A percentile compares a stretch with the other conserved stretches of the same genome.
Conservation (phyloP, 2,888 invertebrate species). For the Callyntrura sp. region DNA sequence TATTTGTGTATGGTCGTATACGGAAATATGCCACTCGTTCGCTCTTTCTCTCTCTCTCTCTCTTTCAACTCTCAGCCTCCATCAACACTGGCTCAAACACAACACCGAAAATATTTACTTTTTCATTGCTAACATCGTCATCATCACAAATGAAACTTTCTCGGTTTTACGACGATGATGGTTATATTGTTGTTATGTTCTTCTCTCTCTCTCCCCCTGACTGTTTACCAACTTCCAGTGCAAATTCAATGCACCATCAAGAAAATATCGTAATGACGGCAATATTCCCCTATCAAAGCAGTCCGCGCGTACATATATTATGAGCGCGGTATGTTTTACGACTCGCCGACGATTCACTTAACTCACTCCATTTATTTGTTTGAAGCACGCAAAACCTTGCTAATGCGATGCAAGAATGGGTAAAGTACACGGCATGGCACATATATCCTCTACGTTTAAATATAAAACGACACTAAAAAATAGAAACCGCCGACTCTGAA, state of each 20-base stretch:
- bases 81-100: no score
- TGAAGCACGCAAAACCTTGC: conserved; percentile 25
- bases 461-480: not conserved
- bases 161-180: no score
- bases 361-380: conserved; percentile 34
- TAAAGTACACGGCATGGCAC: not conserved
- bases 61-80: no score
- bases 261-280: not conserved
- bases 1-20: no score
- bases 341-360: conserved; percentile 19
- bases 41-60: no score
- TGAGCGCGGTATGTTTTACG: conserved; percentile 9
- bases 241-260: not conserved
- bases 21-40: no score
- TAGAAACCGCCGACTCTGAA: not conserved
- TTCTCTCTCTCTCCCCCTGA: no score
- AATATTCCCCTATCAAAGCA: not conserved
- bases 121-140: no score
- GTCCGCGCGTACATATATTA: not conserved
- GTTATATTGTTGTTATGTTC: no score
- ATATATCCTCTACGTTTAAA: not conserved
- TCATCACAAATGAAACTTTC: no score
- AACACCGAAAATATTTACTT: no score
- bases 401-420: not conserved
- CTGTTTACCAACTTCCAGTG: not conserved